phyloP scores from a whole-genome alignment of 2,113 vertebrate species.

The Mungos mungo region DNA sequence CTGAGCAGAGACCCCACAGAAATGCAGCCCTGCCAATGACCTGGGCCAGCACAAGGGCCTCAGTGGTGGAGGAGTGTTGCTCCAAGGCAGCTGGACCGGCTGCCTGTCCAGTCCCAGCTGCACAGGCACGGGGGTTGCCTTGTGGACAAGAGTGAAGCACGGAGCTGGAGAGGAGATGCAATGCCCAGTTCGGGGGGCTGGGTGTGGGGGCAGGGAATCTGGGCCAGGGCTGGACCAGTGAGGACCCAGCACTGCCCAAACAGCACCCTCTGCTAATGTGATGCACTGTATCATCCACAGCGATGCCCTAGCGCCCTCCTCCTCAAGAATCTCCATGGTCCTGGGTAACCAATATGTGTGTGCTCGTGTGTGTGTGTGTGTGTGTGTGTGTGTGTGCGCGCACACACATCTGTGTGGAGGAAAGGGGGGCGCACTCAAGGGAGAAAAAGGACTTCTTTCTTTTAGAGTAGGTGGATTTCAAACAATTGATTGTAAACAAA shows the following conservation, averaged over 20 bases:
- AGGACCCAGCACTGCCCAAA: not conserved
- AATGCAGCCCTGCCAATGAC: not conserved
- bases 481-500: not conserved
- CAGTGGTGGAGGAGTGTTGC: rapidly evolving
- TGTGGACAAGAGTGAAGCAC: not conserved
- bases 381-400: no score
- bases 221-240: not conserved
- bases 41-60: not conserved
- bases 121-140: rapidly evolving
- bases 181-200: rapidly evolving
- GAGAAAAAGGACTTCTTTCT: not conserved
- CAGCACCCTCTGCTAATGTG: not conserved
- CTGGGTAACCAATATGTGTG: not conserved
- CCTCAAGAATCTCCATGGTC: not conserved
- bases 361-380: no score
- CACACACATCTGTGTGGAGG: not conserved
- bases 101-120: rapidly evolving
- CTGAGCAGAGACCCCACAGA: not conserved
- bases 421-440: not conserved
- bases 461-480: not conserved
- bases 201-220: rapidly evolving
- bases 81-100: no score
- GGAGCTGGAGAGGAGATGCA: no score
- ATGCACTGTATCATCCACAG: not conserved
- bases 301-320: not conserved